Evolutionary conservation across 2,797 vertebrate species (phyloP).

Genomic region (Scyliorhinus canicula): DNA sequence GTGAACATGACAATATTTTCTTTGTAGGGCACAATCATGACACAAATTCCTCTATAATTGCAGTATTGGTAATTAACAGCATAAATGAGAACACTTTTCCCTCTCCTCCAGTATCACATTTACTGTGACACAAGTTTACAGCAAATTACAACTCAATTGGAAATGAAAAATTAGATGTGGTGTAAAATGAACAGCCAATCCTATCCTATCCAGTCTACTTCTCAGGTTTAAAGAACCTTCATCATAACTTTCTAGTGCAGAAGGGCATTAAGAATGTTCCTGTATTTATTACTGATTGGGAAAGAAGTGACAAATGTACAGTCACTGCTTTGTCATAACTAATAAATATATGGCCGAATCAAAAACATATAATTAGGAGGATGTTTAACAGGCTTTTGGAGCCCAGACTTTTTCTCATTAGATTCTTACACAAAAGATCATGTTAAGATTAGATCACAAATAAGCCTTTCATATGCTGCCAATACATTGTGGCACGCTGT

Average conservation of each 20-base stretch:
- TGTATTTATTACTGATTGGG: not conserved
- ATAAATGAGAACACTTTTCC: not conserved
- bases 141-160: not conserved
- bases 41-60: not conserved
- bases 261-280: not conserved
- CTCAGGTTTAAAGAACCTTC: not conserved
- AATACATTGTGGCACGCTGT: not conserved
- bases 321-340: too few relatives aligned
- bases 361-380: not conserved
- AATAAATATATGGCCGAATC: not conserved
- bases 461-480: not conserved
- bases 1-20: not conserved
- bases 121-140: not conserved
- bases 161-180: not conserved
- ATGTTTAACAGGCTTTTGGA: not conserved
- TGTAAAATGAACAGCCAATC: not conserved
- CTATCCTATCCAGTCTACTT: not conserved
- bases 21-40: not conserved
- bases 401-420: not conserved
- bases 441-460: not conserved
- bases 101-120: not conserved
- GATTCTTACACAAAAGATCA: not conserved
- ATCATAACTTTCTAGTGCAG: not conserved
- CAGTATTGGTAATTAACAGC: not conserved
- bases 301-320: not conserved